Base-by-base conservation (phyloP, 1,140 invertebrate species). In the Trichogramma pretiosum region DNA sequence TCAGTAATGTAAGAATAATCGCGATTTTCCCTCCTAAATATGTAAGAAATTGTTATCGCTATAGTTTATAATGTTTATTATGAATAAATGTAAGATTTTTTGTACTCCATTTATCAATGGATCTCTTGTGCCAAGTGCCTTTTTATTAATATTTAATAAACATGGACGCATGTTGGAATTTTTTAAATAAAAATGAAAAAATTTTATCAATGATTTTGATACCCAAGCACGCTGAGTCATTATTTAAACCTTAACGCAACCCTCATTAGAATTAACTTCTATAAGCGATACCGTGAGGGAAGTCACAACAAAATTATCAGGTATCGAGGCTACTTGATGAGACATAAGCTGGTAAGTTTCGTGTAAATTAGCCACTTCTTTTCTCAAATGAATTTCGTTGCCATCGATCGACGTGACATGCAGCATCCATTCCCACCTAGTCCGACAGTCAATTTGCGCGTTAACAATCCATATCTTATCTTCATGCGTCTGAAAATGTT, bases 361-460 rank as follows among this genome's bases (percentile, higher is more conserved):
- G 11, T 64, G 55, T 5, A 69, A 54, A 41, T 52, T 64, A 5
- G 44, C 47, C 2, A 70, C 60, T 19, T 53, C 48, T 52, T 57
- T 59, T 13, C 54, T 40, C 13, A 67, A 56, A 26, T 58, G 60
- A 9, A 70, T 22, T 44, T 64, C 57, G 0, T 53, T 56, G 33
- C 55, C 58, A 11, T 59, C 50, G 4, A 49, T 30, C 13, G 53
- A 54, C 45, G 46, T 24, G 14, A 49, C 61, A 22, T 56, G 48
- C 11, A 70, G 43, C 23, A 34, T 58, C 68, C 68, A 72, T 43
- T 67, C 54, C 57, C 63, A 64, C 5, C 48, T 59, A 10, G 41
- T 60, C 8, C 52, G 54, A 42, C 52, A 43, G 24, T 46, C 58
- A 1, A 34, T 48, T 10, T 54, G 43, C 5, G 54, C 26, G 21